Conservation (phyloP, 2,797 vertebrate genomes). For the Falco concolor region DNA sequence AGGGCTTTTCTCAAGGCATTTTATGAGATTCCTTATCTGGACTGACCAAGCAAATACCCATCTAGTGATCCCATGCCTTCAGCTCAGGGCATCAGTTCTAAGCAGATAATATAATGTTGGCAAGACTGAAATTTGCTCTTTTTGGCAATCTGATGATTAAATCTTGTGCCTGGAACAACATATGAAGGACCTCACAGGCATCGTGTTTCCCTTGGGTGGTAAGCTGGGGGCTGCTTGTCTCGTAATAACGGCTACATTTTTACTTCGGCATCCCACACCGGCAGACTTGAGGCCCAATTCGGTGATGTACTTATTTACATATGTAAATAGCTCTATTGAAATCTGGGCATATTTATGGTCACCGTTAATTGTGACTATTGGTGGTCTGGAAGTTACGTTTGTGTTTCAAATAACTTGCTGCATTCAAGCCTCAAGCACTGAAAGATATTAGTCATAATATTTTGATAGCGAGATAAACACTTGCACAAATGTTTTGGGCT, state of each 20-base stretch:
- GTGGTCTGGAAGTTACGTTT: background rate
- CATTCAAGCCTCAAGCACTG: background rate
- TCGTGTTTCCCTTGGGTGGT: background rate
- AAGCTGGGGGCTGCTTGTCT: background rate
- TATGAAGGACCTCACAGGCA: background rate
- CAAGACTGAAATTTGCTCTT: background rate
- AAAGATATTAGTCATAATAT: slow-evolving; percentile 51
- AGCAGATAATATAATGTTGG: background rate
- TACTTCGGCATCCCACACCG: background rate
- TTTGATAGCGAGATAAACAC: slow-evolving; percentile 52
- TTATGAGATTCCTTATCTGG: background rate
- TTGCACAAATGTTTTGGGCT: background rate
- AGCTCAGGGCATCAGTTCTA: background rate
- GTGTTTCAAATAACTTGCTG: background rate
- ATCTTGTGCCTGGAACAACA: background rate
- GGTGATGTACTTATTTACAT: background rate
- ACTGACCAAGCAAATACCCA: background rate
- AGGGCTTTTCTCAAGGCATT: background rate
- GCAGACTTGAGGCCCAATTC: background rate
- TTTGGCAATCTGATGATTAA: background rate
- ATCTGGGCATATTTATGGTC: background rate
- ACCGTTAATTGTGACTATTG: background rate
- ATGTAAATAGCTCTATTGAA: background rate
- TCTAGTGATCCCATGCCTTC: background rate
- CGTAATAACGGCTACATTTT: background rate